Conservation (phyloP, 2,797 vertebrate genomes). For the Mormyrops attenuatus region DNA sequence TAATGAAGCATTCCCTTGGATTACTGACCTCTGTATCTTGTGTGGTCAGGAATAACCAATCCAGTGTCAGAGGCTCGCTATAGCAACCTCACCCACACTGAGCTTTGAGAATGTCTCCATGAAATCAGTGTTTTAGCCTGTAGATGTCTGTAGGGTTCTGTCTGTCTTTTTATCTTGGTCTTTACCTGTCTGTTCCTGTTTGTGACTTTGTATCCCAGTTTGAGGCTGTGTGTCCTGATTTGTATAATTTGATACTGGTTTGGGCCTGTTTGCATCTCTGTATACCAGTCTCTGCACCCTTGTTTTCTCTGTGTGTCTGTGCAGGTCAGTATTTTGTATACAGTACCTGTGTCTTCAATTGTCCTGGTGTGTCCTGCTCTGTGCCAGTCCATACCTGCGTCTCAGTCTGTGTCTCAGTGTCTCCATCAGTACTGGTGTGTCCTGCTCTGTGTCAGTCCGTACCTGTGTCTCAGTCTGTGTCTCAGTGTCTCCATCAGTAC, state of each 20-base stretch:
- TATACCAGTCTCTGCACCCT: neutral
- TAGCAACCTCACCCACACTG: neutral
- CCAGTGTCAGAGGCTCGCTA: neutral
- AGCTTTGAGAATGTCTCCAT: neutral
- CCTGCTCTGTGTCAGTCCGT: neutral
- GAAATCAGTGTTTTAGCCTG: neutral
- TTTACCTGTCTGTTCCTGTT: neutral
- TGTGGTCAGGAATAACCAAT: neutral
- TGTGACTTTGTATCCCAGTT: neutral
- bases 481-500: neutral
- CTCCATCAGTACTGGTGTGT: neutral
- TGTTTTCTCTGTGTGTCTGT: neutral
- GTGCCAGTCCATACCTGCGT: neutral
- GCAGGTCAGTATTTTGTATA: neutral
- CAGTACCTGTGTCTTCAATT: neutral
- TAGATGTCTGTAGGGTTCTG: neutral
- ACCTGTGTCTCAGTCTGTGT: neutral
- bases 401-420: neutral
- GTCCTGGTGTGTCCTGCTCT: neutral
- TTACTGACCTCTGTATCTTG: neutral
- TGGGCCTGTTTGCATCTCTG: neutral
- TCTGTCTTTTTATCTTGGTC: neutral
- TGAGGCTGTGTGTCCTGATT: neutral
- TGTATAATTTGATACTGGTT: neutral
- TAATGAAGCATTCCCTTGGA: neutral